Evolutionary conservation across 2,888 invertebrate species (phyloP), one percentile per base, ranked within the genome.

Genomic region (Tetrapedia diversipes): DNA sequence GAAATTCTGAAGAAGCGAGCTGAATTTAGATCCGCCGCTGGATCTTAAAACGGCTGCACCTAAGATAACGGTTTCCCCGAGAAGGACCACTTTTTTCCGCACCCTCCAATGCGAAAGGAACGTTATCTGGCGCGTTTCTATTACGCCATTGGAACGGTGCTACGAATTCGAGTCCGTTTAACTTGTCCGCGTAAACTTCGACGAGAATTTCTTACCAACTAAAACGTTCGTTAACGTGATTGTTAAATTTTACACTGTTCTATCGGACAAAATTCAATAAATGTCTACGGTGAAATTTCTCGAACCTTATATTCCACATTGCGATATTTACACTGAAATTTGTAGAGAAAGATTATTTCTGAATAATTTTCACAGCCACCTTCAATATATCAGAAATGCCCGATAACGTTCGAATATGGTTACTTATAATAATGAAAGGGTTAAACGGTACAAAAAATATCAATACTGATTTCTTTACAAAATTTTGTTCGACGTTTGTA

Each of bases 1-100:
- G 63, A 67, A 73, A 73, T 68, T 73, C 74, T 64, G 63, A 69
- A 45, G 64, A 49, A 64, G 37, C 43, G 39, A 27, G 47, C 22
- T 49, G 66, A 78, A 70, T 76, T 71, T 76, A 70, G 66, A 76
- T 59, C 57, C 61, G 14, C 47, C 24, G 29, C 49, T 37, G 37
- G 66, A 76, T 78, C 69, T 77, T 70, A 69, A 65, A 77, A 74
- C 60, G 67, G 53, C 77, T 43, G 59, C 63, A 70, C 43, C 77
- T 67, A 67, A 77, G 79, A 77, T 77, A 79, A 79, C 77, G 69
- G 53, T 77, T 74, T 79, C 63, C 79, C 74, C 43, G 32, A 64
- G 59, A 29, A 70, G 74, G 74, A 60, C 66, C 66, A 69, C 66
- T 79, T 76, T 73, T 54, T 60, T 43, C 4, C 6, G 14, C 29